Evolutionary conservation across 2,113 vertebrate species (phyloP), one percentile per base, ranked within the genome.

Genomic region (Muntiacus muntjak): DNA sequence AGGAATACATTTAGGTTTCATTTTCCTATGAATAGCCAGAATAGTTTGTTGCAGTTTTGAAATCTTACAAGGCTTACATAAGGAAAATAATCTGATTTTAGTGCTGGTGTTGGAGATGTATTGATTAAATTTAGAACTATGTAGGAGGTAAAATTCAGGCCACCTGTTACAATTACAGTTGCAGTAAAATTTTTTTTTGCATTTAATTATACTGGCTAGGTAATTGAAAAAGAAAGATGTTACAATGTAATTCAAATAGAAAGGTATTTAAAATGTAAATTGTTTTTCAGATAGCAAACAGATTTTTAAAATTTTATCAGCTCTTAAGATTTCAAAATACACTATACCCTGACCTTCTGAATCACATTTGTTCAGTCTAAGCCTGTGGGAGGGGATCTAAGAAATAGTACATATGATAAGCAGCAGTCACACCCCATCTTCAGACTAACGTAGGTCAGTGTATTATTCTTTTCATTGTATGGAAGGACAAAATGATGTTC

Each of bases 81-180:
- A 93, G 79, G 84, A 87, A 94, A 95, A 88, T 83, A 97, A 97
- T 91, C 40, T 43, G 9, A 89, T 81, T 95, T 96, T 90, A 50
- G 55, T 91, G 82, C 50, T 91, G 8, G 23, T 67, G 8, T 95
- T 94, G 78, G 58, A 82, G 45, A 95, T 45, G 1, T 58, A 52
- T 54, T 88, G 43, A 43, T 88, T 98, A 96, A 95, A 96, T 97
- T 97, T 98, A 88, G 76, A 95, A 86, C 1, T 43, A 62, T 6
- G 57, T 97, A 57, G 95, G 94, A 87, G 45, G 78, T 87, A 95
- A 91, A 96, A 94, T 86, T 16, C 40, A 88, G 76, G 82, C 93
- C 91, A 90, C 91, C 87, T 93, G 78, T 60, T 86, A 78, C 11
- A 95, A 94, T 50, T 16, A 84, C 52, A 90, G 21, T 83, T 94